Base-by-base conservation (phyloP, 2,888 invertebrate species). In the Hemithea aestivaria region DNA sequence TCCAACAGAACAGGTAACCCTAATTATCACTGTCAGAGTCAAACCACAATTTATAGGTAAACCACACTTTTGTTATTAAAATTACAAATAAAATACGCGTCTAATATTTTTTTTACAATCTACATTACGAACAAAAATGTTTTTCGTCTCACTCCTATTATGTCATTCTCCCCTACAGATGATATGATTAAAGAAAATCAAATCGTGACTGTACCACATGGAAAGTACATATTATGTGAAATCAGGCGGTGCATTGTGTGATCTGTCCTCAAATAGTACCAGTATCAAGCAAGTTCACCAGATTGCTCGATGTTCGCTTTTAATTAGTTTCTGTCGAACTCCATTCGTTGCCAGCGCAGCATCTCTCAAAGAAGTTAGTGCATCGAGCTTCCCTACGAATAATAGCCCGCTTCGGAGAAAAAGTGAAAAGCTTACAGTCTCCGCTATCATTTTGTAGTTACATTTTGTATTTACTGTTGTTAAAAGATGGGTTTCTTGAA, bases 241-340 rank as follows among this genome's bases (percentile, higher is more conserved):
- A 16, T 16, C 3, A 4, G 5, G 16, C 36, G 30, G 56, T 55
- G 40, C 52, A 55, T 49, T 58, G 50, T 45, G 46, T 44, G 47
- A 53, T 45, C 36, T 51, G 51, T 43, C 54, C 46, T 49, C 49
- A 53, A 58, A 58, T 53, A 51, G 53, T 54, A 48, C 37, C 38
- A 39, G 37, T 41, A 53, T 45, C 53, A 55, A 53, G 56, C 55
- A 48, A 63, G 61, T 60, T 57, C 51, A 48, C 58, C 56, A 68
- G 67, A 73, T 74, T 72, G 73, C 58, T 48, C 71, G 62, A 68
- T 76, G 73, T 79, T 73, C 72, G 53, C 53, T 71, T 70, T 77
- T 79, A 78, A 80, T 79, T 76, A 77, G 73, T 76, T 75, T 71
- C 68, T 68, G 70, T 72, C 62, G 66, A 69, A 71, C 67, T 64